A percentile compares a stretch with the other conserved stretches of the same genome.
These are phyloP conservation scores for Ectemnius continuus DNA, from an alignment of 2,888 invertebrate species.

Conservation along the genomic window DNA sequence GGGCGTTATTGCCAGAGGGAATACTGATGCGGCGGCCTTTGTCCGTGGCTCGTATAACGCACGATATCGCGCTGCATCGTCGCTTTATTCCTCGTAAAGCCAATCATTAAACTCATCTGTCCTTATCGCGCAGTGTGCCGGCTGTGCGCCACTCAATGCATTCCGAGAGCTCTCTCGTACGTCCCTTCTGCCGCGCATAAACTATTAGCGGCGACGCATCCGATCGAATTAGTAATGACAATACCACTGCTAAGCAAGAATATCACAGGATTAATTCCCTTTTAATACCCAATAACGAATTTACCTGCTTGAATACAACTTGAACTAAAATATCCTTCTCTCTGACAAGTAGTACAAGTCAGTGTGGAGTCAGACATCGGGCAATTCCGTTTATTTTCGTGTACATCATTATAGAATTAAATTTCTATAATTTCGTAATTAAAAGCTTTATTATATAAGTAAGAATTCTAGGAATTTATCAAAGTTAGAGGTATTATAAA, in stretches of 20 bases:
- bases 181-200: background rate
- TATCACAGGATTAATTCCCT: too few species aligned
- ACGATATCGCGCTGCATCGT: slow-evolving; percentile 12
- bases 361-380: too few species aligned
- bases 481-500: too few species aligned
- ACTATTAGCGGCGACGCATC: background rate
- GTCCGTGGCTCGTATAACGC: slow-evolving; percentile 20
- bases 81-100: slow-evolving; percentile 43
- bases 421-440: too few species aligned
- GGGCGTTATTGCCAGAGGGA: background rate
- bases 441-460: too few species aligned
- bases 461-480: too few species aligned
- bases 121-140: slow-evolving; percentile 9
- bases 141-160: slow-evolving; percentile 8
- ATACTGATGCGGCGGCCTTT: slow-evolving; percentile 14
- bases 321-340: background rate
- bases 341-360: background rate
- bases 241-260: too few species aligned
- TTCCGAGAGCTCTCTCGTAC: background rate
- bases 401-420: too few species aligned
- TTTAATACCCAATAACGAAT: background rate
- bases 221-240: background rate
- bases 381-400: too few species aligned
- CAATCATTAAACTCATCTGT: slow-evolving; percentile 32
- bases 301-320: background rate